These are phyloP conservation scores for Drosophila albomicans DNA, from an alignment of 1,140 invertebrate genomes.

Conservation along the genomic window DNA sequence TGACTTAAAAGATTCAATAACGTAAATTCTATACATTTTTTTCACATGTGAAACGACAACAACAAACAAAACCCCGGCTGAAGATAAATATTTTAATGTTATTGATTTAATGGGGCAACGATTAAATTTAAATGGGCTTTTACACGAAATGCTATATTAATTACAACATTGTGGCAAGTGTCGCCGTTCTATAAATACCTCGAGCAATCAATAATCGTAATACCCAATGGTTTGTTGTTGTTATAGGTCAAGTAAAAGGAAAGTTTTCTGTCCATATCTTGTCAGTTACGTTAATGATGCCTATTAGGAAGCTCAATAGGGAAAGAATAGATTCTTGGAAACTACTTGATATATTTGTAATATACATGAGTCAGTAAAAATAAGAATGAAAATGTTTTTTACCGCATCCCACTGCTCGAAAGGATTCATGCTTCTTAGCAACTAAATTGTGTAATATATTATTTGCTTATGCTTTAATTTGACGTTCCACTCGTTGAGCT, in stretches of 20 bases:
- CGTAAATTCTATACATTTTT: conserved; percentile 2
- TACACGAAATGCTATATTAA: background rate
- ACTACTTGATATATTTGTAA: no score
- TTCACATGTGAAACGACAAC: background rate
- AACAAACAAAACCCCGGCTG: background rate
- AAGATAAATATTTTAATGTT: conserved; percentile 1
- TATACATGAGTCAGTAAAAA: no score
- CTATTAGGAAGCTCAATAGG: no score
- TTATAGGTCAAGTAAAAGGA: conserved; percentile 7
- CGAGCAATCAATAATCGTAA: conserved; percentile 16
- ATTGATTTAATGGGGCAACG: conserved; percentile 1
- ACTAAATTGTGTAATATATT: background rate
- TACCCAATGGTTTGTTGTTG: background rate
- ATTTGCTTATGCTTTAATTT: conserved; percentile 3
- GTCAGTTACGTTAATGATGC: background rate
- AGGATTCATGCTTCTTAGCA: background rate
- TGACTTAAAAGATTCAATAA: conserved; percentile 14
- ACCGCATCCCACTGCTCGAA: no score
- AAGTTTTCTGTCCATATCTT: background rate
- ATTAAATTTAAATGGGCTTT: conserved; percentile 11
- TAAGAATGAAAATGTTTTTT: no score
- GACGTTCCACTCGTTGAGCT: conserved; percentile 19
- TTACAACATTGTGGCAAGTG: background rate
- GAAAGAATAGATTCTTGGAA: no score
- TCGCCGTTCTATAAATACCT: conserved; percentile 4